phyloP scores from a whole-genome alignment of 2,888 invertebrate species.

The Creontiades dilutus region DNA sequence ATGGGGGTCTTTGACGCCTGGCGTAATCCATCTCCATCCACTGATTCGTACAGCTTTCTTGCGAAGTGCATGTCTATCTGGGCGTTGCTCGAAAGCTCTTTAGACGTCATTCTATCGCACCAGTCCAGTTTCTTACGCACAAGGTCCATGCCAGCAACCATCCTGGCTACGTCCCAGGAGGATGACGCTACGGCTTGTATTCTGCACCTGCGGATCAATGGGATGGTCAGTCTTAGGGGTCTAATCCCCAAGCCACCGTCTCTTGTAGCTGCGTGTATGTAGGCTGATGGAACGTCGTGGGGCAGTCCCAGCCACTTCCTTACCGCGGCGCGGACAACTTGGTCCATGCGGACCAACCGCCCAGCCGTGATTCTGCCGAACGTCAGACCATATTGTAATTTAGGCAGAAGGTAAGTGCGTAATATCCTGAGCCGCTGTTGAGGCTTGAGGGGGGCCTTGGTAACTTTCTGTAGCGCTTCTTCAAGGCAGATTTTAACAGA shows the following conservation, averaged over 20 bases:
- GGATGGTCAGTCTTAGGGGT: constrained; percentile 71
- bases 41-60: too few relatives aligned
- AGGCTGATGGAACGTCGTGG: too few relatives aligned
- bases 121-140: background rate
- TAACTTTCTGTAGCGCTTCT: constrained; percentile 76
- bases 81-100: background rate
- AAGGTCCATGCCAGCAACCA: background rate
- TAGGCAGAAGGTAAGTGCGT: too few relatives aligned
- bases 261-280: constrained; percentile 66
- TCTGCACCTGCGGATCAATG: background rate
- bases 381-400: too few relatives aligned
- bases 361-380: too few relatives aligned
- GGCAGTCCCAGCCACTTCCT: too few relatives aligned
- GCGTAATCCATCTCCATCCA: background rate
- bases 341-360: too few relatives aligned
- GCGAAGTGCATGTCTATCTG: background rate
- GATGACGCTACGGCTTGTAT: background rate
- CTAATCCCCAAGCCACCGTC: constrained; percentile 76
- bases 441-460: constrained; percentile 78
- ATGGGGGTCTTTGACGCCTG: background rate
- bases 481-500: constrained; percentile 76
- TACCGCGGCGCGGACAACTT: too few relatives aligned
- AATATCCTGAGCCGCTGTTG: constrained; percentile 78
- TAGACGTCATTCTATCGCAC: background rate
- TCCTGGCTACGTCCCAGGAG: background rate